Percentiles rank a stretch among this genome's conserved stretches.
Evolutionary conservation across 2,888 invertebrate species (phyloP).

Genomic region (Notocelia uddmanniana): DNA sequence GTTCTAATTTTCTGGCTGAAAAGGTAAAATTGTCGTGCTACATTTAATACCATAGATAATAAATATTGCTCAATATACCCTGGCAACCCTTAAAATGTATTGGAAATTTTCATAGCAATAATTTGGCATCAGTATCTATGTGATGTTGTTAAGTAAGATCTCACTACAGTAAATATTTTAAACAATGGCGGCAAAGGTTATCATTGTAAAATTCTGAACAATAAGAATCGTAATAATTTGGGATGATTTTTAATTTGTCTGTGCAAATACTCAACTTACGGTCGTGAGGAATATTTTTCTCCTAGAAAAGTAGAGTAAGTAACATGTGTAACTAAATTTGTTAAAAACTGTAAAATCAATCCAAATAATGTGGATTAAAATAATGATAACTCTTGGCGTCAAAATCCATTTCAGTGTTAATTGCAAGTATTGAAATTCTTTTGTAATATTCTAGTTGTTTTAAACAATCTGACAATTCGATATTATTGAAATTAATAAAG

Average conservation of each 20-base stretch:
- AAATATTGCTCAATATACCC: constrained; percentile 55
- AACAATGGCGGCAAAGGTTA: constrained; percentile 47
- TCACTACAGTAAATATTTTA: constrained; percentile 71
- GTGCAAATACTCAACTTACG: neutral
- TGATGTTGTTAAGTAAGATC: constrained; percentile 81
- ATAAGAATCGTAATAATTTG: neutral
- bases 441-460: constrained; percentile 55
- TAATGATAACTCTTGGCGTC: constrained; percentile 25
- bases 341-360: too few species aligned
- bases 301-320: neutral
- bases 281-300: neutral
- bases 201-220: neutral
- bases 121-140: constrained; percentile 68
- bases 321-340: too few species aligned
- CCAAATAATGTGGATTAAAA: neutral
- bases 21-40: constrained; percentile 16
- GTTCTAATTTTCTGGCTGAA: neutral
- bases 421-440: constrained; percentile 53
- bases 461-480: constrained; percentile 81
- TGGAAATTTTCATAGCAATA: constrained; percentile 54
- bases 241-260: neutral
- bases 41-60: constrained; percentile 36
- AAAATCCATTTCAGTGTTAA: constrained; percentile 41
- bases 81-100: constrained; percentile 64
- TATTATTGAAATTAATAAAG: constrained; percentile 81